These are phyloP conservation scores for Dreissena rostriformis DNA, from an alignment of 1,140 invertebrate genomes.

Conservation along the genomic window DNA sequence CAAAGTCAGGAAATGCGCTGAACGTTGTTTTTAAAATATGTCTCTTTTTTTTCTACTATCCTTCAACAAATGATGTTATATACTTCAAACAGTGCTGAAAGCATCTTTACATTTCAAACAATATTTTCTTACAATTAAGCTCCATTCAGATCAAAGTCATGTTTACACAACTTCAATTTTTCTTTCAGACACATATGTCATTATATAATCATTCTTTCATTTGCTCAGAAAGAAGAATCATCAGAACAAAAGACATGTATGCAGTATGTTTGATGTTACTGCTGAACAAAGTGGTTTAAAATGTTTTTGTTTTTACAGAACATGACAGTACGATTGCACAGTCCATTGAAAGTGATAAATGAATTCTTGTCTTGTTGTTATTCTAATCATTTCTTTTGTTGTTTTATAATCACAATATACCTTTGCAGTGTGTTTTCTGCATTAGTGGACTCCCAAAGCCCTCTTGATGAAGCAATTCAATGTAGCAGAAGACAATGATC, in stretches of 20 bases:
- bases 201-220: slow-evolving; percentile 1
- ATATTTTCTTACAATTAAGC: too few relatives aligned
- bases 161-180: background rate
- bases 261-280: background rate
- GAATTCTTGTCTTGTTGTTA: background rate
- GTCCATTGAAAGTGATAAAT: background rate
- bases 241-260: background rate
- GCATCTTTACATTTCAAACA: too few relatives aligned
- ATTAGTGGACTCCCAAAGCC: background rate
- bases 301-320: background rate
- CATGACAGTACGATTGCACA: background rate
- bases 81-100: too few relatives aligned
- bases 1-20: too few relatives aligned
- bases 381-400: slow-evolving; percentile 5
- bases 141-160: background rate
- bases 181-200: background rate
- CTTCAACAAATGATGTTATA: too few relatives aligned
- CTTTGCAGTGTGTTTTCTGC: background rate
- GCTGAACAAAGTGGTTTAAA: background rate
- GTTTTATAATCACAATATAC: background rate
- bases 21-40: too few relatives aligned
- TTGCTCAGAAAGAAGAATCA: background rate
- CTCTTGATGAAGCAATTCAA: too few relatives aligned
- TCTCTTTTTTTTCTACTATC: too few relatives aligned
- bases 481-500: too few relatives aligned